phyloP scores from a whole-genome alignment of 2,888 invertebrate genomes.

The Mythimna impura region DNA sequence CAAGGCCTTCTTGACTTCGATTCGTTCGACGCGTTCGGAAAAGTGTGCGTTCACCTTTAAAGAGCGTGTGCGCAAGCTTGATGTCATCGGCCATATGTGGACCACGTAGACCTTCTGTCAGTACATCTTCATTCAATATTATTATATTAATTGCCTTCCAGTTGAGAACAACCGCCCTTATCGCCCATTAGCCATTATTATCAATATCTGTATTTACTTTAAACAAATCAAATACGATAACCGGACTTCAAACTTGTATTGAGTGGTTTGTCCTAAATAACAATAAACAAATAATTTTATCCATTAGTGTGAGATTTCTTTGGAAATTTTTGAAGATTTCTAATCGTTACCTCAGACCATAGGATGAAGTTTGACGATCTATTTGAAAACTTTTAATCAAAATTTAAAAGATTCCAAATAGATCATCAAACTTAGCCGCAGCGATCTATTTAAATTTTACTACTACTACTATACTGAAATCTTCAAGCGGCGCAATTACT shows the following conservation, averaged over 20 bases:
- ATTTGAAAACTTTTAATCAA: no score
- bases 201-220: slow-evolving; percentile 46
- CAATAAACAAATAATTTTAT: slow-evolving; percentile 23
- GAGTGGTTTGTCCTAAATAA: slow-evolving; percentile 25
- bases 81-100: not conserved
- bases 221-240: slow-evolving; percentile 52
- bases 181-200: slow-evolving; percentile 42
- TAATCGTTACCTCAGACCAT: no score
- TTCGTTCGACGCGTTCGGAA: no score
- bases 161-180: slow-evolving; percentile 25
- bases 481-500: not conserved
- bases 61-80: not conserved
- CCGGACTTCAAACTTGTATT: slow-evolving; percentile 5
- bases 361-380: not conserved
- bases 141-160: slow-evolving; percentile 32
- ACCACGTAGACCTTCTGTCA: not conserved
- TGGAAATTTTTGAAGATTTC: not conserved
- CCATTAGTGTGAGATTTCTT: not conserved
- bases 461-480: not conserved
- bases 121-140: slow-evolving; percentile 5
- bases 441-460: no score
- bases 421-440: no score
- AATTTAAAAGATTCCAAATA: no score
- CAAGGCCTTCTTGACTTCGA: no score
- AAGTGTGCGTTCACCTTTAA: not conserved